Evolutionary conservation across 1,140 invertebrate species (phyloP).

Genomic region (Glomeris maerens): DNA sequence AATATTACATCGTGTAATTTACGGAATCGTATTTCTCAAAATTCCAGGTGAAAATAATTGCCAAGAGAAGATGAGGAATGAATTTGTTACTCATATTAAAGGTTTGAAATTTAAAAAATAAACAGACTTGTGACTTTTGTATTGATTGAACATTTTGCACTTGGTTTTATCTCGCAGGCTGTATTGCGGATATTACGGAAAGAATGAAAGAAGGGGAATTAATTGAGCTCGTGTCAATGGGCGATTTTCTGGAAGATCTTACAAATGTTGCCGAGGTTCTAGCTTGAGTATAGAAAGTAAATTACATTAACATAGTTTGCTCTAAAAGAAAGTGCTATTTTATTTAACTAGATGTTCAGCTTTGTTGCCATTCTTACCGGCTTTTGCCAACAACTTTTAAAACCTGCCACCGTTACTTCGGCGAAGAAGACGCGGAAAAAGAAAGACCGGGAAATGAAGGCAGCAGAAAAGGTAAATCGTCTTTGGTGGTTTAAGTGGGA

Average conservation of each 20-base stretch:
- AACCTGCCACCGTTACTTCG: constrained; percentile 23
- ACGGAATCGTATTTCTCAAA: no score
- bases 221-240: constrained; percentile 2
- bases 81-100: constrained; percentile 7
- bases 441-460: constrained; percentile 18
- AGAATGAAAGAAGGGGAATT: constrained; percentile 6
- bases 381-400: constrained; percentile 26
- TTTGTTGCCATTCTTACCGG: constrained; percentile 25
- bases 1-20: no score
- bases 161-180: constrained; percentile 17
- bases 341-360: constrained; percentile 24
- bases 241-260: constrained; percentile 23
- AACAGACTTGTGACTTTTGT: constrained; percentile 7
- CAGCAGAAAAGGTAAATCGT: constrained; percentile 20
- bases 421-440: constrained; percentile 28
- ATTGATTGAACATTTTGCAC: constrained; percentile 15
- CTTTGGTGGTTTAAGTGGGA: background rate
- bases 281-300: background rate
- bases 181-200: constrained; percentile 4
- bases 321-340: background rate
- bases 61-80: constrained; percentile 16
- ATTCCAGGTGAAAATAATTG: constrained; percentile 11
- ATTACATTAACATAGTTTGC: constrained; percentile 1
- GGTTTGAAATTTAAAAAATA: constrained; percentile 4
- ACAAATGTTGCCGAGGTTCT: constrained; percentile 21